A percentile compares a stretch with the other conserved stretches of the same genome.
These are phyloP conservation scores for Cryptosula pallasiana DNA, from an alignment of 2,888 invertebrate genomes.

Conservation along the genomic window DNA sequence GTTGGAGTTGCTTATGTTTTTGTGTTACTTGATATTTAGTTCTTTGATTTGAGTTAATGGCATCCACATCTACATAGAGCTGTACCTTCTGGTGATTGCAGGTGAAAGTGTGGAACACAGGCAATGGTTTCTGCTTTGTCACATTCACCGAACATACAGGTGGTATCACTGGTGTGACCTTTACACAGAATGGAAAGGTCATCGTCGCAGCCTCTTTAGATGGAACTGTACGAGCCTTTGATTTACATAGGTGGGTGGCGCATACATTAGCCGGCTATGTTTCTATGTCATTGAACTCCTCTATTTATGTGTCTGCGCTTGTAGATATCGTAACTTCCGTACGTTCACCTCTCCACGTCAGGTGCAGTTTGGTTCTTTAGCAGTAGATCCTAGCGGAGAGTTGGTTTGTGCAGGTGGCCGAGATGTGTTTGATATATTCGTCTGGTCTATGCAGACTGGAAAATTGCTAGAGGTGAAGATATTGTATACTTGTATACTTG, in stretches of 20 bases:
- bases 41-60: too few species aligned
- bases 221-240: slow-evolving; percentile 92
- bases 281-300: slow-evolving; percentile 16
- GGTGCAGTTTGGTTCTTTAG: slow-evolving; percentile 84
- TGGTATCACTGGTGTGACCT: slow-evolving; percentile 74
- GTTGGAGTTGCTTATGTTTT: too few species aligned
- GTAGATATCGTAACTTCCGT: slow-evolving; percentile 92
- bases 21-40: too few species aligned
- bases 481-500: too few species aligned
- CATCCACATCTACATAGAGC: too few species aligned
- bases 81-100: slow-evolving; percentile 38
- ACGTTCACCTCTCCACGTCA: slow-evolving; percentile 87
- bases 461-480: slow-evolving; percentile 72
- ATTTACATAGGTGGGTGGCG: slow-evolving; percentile 68
- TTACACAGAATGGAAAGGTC: slow-evolving; percentile 80
- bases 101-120: slow-evolving; percentile 88
- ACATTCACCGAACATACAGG: slow-evolving; percentile 90
- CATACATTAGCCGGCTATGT: not conserved
- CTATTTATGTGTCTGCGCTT: slow-evolving; percentile 27
- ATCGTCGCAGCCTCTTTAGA: slow-evolving; percentile 89
- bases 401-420: slow-evolving; percentile 90
- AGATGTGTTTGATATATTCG: slow-evolving; percentile 87
- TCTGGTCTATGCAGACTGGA: slow-evolving; percentile 94
- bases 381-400: slow-evolving; percentile 83
- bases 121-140: slow-evolving; percentile 86